Base-by-base conservation (phyloP, 1,140 invertebrate species). In the Dysdera silvatica region DNA sequence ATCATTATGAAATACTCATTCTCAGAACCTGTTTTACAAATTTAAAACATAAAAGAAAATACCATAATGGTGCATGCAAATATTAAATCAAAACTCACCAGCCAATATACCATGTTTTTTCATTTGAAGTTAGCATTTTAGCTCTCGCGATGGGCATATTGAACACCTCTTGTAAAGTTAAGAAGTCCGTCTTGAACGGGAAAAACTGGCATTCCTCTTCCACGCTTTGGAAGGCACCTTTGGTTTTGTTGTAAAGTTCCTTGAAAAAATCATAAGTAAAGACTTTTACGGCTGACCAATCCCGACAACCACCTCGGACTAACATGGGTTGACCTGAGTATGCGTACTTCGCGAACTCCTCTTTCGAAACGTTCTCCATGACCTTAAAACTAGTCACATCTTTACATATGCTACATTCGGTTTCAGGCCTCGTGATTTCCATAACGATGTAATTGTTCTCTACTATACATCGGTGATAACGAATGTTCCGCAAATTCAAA, bases 141-240 rank as follows among this genome's bases (percentile, higher is more conserved):
- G 85, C 86, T 23, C 80, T 74, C 37, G 81, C 77, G 14, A 77
- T 72, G 31, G 83, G 82, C 75, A 79, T 80, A 43, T 84, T 82
- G 59, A 95, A 84, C 1, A 88, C 89, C 59, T 95, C 87, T 43
- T 77, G 74, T 0, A 95, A 77, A 45, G 79, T 84, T 14, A 76
- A 75, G 70, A 94, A 89, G 53, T 89, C 88, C 0, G 90, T 94
- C 73, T 90, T 84, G 73, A 95, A 96, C 0, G 89, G 87, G 71
- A 95, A 90, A 75, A 94, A 96, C 73, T 94, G 92, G 69, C 93
- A 96, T 33, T 70, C 65, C 26, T 61, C 57, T 47, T 72, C 60
- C 74, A 76, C 51, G 76, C 61, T 1, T 82, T 79, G 24, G 52
- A 61, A 40, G 65, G 4, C 35, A 52, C 61, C 37, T 43, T 58